Conservation (phyloP, 2,797 vertebrate species). For the Tragopan temminckii region DNA sequence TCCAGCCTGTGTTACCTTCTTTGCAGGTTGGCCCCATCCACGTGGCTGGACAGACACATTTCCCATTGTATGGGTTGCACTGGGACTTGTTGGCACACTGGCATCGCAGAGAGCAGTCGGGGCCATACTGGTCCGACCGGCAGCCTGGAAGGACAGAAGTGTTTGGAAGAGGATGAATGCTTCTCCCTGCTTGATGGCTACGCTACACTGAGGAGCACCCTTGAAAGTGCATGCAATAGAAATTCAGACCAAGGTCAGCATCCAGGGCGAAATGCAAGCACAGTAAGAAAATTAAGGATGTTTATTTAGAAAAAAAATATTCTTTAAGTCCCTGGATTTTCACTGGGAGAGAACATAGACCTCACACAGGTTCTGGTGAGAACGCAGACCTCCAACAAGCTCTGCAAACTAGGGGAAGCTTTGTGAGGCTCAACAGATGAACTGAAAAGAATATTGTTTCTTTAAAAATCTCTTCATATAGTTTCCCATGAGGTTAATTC, state of each 20-base stretch:
- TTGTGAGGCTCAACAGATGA: not conserved
- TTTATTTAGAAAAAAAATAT: not conserved
- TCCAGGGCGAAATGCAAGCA: not conserved
- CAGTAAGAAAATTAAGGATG: not conserved
- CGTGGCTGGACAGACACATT: conserved; percentile 81
- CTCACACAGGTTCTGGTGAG: not conserved
- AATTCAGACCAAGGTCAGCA: not conserved
- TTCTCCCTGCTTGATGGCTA: not conserved
- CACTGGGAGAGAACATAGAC: not conserved
- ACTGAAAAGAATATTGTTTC: not conserved
- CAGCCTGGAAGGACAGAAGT: conserved; percentile 80
- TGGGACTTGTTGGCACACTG: conserved; percentile 81
- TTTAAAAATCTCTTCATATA: not conserved
- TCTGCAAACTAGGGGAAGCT: not conserved
- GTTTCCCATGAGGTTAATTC: not conserved
- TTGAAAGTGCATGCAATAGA: too few species aligned
- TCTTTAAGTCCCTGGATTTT: not conserved
- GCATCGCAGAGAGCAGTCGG: conserved; percentile 83
- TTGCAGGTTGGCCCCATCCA: conserved; percentile 87
- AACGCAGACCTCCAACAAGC: not conserved
- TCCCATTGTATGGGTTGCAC: conserved; percentile 83
- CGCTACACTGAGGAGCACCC: not conserved
- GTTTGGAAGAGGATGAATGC: not conserved
- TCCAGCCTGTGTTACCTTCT: conserved; percentile 79
- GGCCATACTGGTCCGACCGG: conserved; percentile 80